phyloP scores from a whole-genome alignment of 2,888 invertebrate species.

The Aplocera efformata region DNA sequence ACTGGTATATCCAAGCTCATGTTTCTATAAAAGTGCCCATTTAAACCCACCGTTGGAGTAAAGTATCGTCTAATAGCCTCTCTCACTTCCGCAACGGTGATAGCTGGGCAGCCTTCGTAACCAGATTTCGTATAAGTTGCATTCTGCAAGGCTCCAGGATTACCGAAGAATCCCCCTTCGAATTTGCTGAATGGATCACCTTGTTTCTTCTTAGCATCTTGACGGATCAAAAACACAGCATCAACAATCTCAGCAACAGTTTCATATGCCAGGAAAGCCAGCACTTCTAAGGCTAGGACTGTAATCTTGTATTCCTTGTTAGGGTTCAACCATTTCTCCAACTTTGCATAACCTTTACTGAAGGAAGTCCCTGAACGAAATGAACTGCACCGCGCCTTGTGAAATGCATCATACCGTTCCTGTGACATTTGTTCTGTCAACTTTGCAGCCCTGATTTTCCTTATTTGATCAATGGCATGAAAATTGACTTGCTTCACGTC shows the following conservation, averaged over 20 bases:
- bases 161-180: constrained; percentile 82
- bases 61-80: constrained; percentile 90
- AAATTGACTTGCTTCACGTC: constrained; percentile 76
- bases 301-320: constrained; percentile 82
- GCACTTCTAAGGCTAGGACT: constrained; percentile 85
- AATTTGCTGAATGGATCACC: constrained; percentile 86
- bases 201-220: constrained; percentile 85
- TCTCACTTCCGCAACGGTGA: constrained; percentile 89
- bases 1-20: constrained; percentile 66
- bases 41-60: constrained; percentile 81
- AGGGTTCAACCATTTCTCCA: constrained; percentile 83
- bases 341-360: constrained; percentile 76
- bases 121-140: constrained; percentile 80
- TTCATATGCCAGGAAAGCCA: constrained; percentile 93
- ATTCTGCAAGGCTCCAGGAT: constrained; percentile 79
- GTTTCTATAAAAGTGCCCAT: constrained; percentile 70
- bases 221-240: constrained; percentile 88
- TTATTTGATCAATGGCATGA: constrained; percentile 79
- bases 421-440: constrained; percentile 75
- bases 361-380: constrained; percentile 77
- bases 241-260: constrained; percentile 94
- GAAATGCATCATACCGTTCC: constrained; percentile 87
- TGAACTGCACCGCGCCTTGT: constrained; percentile 88
- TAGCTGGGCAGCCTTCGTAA: constrained; percentile 84
- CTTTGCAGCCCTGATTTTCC: constrained; percentile 80